These are phyloP conservation scores for Andricus quercusramuli DNA, from an alignment of 2,888 invertebrate species.

Conservation along the genomic window DNA sequence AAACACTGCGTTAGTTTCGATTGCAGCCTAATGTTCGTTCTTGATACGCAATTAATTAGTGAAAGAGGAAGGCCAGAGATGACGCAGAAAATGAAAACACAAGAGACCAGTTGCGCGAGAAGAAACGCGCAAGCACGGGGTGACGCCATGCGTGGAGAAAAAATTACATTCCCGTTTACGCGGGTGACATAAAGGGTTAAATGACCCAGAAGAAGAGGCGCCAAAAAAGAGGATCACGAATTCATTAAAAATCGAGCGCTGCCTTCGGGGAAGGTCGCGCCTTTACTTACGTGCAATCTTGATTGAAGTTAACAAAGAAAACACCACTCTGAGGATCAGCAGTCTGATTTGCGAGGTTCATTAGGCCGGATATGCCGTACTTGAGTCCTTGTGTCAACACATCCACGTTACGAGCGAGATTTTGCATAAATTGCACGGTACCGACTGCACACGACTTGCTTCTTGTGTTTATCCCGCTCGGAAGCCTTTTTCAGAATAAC, in stretches of 20 bases:
- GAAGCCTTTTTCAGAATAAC: constrained; percentile 54
- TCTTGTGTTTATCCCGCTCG: constrained; percentile 58
- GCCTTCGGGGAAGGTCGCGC: not conserved
- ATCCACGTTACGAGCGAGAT: constrained; percentile 79
- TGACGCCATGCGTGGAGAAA: constrained; percentile 37
- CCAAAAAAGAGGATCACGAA: not conserved
- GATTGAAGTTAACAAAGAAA: constrained; percentile 97
- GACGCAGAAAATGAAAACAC: constrained; percentile 38
- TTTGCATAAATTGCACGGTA: constrained; percentile 77
- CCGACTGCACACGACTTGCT: constrained; percentile 45
- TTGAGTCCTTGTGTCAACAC: constrained; percentile 79
- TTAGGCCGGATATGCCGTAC: constrained; percentile 84
- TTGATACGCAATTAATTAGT: constrained; percentile 38
- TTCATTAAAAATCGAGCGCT: not conserved
- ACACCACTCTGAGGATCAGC: constrained; percentile 90
- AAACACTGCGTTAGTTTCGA: constrained; percentile 26
- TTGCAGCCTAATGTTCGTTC: constrained; percentile 13
- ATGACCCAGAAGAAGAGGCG: too few species aligned
- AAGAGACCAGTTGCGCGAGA: constrained; percentile 40
- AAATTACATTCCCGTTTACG: constrained; percentile 12
- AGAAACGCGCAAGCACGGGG: constrained; percentile 39
- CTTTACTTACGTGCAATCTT: constrained; percentile 96
- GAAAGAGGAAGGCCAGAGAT: constrained; percentile 30
- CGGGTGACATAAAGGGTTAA: constrained; percentile 25
- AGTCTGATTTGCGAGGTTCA: constrained; percentile 90